Base-by-base conservation (phyloP, 1,140 invertebrate genomes). In the Ptiloglossa arizonensis region DNA sequence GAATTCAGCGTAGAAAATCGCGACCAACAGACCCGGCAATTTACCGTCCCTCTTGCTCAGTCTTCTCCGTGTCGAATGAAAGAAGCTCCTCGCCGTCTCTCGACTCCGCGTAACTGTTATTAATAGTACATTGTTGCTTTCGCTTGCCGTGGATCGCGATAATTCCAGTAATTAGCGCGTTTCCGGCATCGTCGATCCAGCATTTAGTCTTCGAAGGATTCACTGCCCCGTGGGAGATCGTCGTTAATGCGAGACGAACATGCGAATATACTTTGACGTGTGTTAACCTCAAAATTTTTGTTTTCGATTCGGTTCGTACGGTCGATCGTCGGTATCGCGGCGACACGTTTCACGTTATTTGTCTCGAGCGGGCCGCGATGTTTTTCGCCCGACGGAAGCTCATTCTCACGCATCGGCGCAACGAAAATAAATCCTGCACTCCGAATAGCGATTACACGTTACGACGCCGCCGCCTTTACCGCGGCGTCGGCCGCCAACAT, bases 401-500 rank as follows among this genome's bases (percentile, higher is more conserved):
- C 52, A 52, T 69, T 68, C 80, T 59, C 62, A 24, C 62, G 62
- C 60, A 64, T 44, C 38, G 59, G 56, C 62, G 81, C 66, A 79
- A 80, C 82, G 48, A 83, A 83, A 83, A 83, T 83, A 83, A 83
- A 83, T 83, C 69, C 32, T 44, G 54, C 50, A 83, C 82, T 83
- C 59, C 44, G 52, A 83, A 83, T 83, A 83, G 81, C 82, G 72
- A 81, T 77, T 68, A 73, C 75, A 68, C 64, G 69, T 83, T 77
- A 79, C 81, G 79, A 69, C 56, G 60, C 48, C 64, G 76, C 69
- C 56, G 79, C 44, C 46, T 76, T 69, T 63, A 15, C 46, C 44
- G 8, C 44, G 38, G 2, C 62, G 44, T 4, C 19, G 5, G 11
- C 5, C 52, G 29, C 35, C 19, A 50, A 56, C 56, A 69, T 57